These are phyloP conservation scores for Nesogale talazaci DNA, from an alignment of 2,113 vertebrate genomes.

Conservation along the genomic window DNA sequence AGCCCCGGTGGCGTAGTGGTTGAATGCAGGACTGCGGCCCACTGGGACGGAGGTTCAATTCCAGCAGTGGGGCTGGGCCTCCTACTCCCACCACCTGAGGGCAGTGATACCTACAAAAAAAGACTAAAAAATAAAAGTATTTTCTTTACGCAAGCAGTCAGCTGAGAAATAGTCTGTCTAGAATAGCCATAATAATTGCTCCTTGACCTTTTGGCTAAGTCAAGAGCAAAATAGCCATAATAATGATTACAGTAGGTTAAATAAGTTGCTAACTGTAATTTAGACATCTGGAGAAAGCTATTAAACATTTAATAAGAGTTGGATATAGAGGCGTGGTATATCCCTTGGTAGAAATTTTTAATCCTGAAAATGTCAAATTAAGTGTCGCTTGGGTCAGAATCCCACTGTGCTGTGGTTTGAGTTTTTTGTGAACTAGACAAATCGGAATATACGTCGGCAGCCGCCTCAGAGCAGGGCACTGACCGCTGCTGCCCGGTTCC, in stretches of 20 bases:
- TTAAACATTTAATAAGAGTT: conserved; percentile 22
- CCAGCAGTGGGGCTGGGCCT: too few relatives aligned
- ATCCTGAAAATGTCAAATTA: neutral
- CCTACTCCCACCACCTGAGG: too few relatives aligned
- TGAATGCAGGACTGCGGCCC: too few relatives aligned
- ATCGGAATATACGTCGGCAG: too few relatives aligned
- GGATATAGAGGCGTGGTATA: neutral
- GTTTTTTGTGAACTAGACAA: neutral
- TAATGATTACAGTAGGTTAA: neutral
- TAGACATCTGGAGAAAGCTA: neutral
- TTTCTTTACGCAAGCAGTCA: neutral
- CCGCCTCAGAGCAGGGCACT: too few relatives aligned
- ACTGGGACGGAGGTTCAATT: too few relatives aligned
- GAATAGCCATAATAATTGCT: neutral
- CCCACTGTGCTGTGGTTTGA: neutral
- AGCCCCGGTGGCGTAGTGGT: too few relatives aligned
- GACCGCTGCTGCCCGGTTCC: too few relatives aligned
- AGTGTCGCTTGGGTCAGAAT: neutral
- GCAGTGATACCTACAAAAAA: too few relatives aligned
- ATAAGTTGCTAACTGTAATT: neutral
- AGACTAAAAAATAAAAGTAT: too few relatives aligned
- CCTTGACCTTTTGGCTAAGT: too few relatives aligned
- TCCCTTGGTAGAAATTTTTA: neutral
- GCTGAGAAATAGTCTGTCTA: neutral
- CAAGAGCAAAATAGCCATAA: neutral